Percentiles rank a stretch among this genome's conserved stretches.
Evolutionary conservation across 2,797 vertebrate species (phyloP).

Genomic region (Eptatretus atami): DNA sequence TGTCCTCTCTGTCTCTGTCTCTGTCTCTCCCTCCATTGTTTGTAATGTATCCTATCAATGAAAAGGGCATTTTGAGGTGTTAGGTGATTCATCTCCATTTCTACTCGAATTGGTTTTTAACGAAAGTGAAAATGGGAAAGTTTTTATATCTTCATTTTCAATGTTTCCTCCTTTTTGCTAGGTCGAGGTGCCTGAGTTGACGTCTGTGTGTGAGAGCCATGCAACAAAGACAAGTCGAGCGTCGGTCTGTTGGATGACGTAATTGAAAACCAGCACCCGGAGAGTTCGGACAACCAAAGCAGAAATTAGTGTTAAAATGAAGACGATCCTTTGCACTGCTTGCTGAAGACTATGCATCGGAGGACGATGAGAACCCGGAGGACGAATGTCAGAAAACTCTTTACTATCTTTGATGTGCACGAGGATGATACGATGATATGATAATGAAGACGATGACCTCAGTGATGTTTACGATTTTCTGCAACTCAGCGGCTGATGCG

Average conservation of each 20-base stretch:
- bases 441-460: constrained; percentile 43
- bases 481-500: constrained; percentile 38
- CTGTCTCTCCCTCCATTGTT: no score
- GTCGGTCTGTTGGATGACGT: not conserved
- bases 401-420: no score
- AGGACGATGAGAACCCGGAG: constrained; percentile 19
- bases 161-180: constrained; percentile 11
- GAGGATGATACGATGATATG: constrained; percentile 10
- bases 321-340: constrained; percentile 28
- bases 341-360: constrained; percentile 51
- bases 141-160: not conserved
- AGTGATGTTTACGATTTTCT: constrained; percentile 71
- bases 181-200: constrained; percentile 33
- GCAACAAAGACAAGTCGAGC: constrained; percentile 8
- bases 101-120: no score
- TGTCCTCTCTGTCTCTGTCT: no score
- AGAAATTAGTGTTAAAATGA: constrained; percentile 14
- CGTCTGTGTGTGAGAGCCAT: constrained; percentile 18
- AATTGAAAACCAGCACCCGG: not conserved
- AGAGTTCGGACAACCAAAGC: constrained; percentile 9
- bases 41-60: no score
- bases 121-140: no score
- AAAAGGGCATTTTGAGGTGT: no score
- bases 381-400: not conserved
- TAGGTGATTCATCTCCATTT: no score